These are phyloP conservation scores for Rhopalosiphum nymphaeae DNA, from an alignment of 2,888 invertebrate species.

Conservation along the genomic window DNA sequence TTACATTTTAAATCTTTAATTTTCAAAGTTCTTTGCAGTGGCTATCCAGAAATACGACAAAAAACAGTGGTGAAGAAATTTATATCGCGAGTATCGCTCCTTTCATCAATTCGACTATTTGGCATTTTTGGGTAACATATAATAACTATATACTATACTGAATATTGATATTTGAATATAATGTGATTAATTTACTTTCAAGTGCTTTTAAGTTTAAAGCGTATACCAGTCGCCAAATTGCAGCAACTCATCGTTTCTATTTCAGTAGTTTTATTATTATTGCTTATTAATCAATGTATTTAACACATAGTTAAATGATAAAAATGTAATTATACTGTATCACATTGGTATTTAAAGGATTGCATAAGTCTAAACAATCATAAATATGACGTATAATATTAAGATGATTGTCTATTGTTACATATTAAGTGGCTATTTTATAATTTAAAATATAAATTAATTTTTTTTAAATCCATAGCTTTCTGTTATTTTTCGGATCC, in stretches of 20 bases:
- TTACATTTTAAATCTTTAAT: neutral
- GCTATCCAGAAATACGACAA: neutral
- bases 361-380: neutral
- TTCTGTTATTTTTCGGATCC: neutral
- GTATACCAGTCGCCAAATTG: neutral
- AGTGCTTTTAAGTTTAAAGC: neutral
- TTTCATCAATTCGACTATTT: neutral
- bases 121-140: neutral
- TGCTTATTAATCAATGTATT: neutral
- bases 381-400: neutral
- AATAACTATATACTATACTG: neutral
- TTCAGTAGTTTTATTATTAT: neutral
- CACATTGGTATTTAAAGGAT: neutral
- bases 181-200: neutral
- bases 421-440: neutral
- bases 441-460: neutral
- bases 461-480: neutral
- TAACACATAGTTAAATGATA: neutral
- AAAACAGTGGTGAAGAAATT: neutral
- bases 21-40: neutral
- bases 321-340: neutral
- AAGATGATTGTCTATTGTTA: neutral
- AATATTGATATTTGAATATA: neutral
- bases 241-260: neutral
- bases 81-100: neutral